Evolutionary conservation across 2,888 invertebrate species (phyloP).

Genomic region (Philhelius pedissequus): DNA sequence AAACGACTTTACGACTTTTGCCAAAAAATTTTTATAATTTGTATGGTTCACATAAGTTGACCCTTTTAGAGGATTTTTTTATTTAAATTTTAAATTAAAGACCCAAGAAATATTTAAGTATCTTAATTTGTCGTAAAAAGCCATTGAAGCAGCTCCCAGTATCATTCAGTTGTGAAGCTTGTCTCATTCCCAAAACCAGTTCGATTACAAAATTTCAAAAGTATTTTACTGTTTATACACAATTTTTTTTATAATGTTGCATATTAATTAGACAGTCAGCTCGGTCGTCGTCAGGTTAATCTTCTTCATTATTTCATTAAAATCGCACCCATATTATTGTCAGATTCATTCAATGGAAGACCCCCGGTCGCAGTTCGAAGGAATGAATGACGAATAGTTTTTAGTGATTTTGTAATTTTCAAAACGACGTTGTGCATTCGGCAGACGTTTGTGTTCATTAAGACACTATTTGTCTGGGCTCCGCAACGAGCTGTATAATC

Average conservation of each 20-base stretch:
- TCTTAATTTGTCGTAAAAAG: too few species aligned
- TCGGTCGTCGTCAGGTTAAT: conserved; percentile 33
- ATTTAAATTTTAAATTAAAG: too few species aligned
- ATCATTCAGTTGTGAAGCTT: neutral
- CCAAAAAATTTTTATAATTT: too few species aligned
- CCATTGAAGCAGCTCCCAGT: neutral
- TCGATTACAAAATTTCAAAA: neutral
- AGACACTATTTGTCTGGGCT: conserved; percentile 18
- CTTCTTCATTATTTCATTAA: conserved; percentile 35
- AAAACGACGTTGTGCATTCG: conserved; percentile 4
- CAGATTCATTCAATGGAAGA: neutral
- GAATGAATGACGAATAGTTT: conserved; percentile 22
- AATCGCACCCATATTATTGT: conserved; percentile 38
- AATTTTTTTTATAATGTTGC: neutral
- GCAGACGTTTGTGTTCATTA: conserved; percentile 37
- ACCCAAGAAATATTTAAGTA: too few species aligned
- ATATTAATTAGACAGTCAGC: conserved; percentile 23
- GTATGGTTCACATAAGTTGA: too few species aligned
- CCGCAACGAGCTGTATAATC: neutral
- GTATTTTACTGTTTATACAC: neutral
- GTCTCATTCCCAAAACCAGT: neutral
- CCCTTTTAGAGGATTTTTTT: too few species aligned
- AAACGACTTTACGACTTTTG: too few species aligned
- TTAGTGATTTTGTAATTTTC: conserved; percentile 30
- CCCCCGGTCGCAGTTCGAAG: neutral